These are phyloP conservation scores for Myanophis thanlyinensis DNA, from an alignment of 2,113 vertebrate species.

Conservation along the genomic window DNA sequence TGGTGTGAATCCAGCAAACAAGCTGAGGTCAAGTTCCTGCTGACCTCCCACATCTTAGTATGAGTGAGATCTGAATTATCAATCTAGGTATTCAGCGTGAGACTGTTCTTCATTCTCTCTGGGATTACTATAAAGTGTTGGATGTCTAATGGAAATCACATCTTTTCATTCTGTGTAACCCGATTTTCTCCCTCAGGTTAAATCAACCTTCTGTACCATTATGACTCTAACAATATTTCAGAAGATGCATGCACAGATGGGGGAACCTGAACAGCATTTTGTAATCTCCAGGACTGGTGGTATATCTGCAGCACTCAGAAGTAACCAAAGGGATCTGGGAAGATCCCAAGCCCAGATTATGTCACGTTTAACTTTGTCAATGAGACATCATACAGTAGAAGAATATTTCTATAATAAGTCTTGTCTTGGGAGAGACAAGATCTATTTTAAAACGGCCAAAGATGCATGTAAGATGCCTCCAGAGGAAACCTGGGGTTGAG, in stretches of 20 bases:
- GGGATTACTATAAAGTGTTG: not conserved
- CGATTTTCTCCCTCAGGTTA: not conserved
- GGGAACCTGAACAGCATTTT: not conserved
- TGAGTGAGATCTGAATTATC: not conserved
- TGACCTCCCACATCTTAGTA: not conserved
- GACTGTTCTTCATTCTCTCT: not conserved
- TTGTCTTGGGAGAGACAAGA: not conserved
- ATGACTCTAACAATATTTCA: not conserved
- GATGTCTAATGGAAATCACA: not conserved
- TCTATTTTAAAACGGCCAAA: not conserved
- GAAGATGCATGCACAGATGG: not conserved
- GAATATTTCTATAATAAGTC: not conserved
- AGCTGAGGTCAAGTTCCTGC: not conserved
- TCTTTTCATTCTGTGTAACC: not conserved
- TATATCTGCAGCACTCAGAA: not conserved
- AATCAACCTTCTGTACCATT: not conserved
- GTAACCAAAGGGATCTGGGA: not conserved
- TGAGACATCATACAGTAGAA: not conserved
- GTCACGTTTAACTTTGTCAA: not conserved
- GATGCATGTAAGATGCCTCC: not conserved
- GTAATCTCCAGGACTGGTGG: not conserved
- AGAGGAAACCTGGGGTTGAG: not conserved
- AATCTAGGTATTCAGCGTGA: not conserved
- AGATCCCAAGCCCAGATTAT: not conserved
- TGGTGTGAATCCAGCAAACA: not conserved